phyloP scores from a whole-genome alignment of 2,797 vertebrate species.

The Malurus splendens region DNA sequence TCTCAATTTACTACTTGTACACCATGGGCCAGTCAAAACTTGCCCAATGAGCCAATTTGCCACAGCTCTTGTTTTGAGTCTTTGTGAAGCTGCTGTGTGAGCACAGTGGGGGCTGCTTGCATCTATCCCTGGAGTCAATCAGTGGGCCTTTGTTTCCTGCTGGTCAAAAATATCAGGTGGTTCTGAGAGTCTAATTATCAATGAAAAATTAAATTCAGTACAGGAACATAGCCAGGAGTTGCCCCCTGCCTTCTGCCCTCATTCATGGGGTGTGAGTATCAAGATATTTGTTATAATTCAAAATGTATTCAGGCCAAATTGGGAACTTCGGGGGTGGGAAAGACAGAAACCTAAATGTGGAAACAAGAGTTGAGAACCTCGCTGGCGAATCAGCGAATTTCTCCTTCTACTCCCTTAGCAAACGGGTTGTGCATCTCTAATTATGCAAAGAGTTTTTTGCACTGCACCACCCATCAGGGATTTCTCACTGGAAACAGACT shows the following conservation, averaged over 20 bases:
- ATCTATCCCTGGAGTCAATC: conserved; percentile 82
- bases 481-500: conserved; percentile 83
- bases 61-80: conserved; percentile 90
- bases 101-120: conserved; percentile 74
- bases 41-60: conserved; percentile 87
- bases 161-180: conserved; percentile 87
- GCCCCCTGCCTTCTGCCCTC: conserved; percentile 61
- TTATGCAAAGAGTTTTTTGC: conserved; percentile 76
- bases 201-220: conserved; percentile 79
- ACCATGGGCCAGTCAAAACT: conserved; percentile 91
- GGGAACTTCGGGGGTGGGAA: conserved; percentile 60
- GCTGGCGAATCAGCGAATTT: conserved; percentile 73
- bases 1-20: conserved; percentile 85
- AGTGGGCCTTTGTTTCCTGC: conserved; percentile 86
- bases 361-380: conserved; percentile 65
- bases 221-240: conserved; percentile 67
- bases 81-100: conserved; percentile 76
- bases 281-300: conserved; percentile 84
- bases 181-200: conserved; percentile 90
- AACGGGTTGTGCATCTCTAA: conserved; percentile 72
- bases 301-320: conserved; percentile 73
- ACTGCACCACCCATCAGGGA: conserved; percentile 77
- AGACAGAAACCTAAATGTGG: conserved; percentile 41
- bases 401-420: conserved; percentile 57
- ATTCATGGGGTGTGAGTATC: conserved; percentile 68